Base-by-base conservation (phyloP, 2,113 vertebrate species). In the Carassius gibelio region DNA sequence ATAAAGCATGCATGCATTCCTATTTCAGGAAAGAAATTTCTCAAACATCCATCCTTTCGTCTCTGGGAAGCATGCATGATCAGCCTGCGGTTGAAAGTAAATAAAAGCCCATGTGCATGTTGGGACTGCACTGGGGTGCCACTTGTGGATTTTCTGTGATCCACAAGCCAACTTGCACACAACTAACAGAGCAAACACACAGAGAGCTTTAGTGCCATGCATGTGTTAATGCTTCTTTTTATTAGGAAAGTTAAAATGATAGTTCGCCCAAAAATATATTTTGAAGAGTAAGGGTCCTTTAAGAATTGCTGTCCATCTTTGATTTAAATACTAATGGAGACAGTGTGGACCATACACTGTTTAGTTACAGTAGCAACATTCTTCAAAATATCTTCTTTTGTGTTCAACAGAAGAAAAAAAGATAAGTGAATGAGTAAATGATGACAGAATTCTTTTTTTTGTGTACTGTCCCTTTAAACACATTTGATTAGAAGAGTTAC, bases 21-120 rank as follows among this genome's bases (percentile, higher is more conserved):
- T 17, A 34, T 36, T 38, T 75, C 2, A 30, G 57, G 42, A 48
- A 11, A 75, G 21, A 42, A 62, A 57, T 77, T 69, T 45, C 13
- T 23, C 21, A 23, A 76, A 84, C 26, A 30, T 26, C 61, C 61
- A 26, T 1, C 61, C 61, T 64, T 5, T 11, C 34, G 36, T 71
- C 64, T 15, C 61, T 23, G 42, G 38, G 45, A 23, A 23, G 61
- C 62, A 55, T 76, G 83, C 61, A 72, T 71, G 69, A 74, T 84
- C 14, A 55, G 38, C 13, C 30, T 5, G 19, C 0, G 42, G 23
- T 3, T 23, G 74, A n/a, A 61, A 36, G 59, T 14, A 38, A 64
- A 77, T n/a, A 52, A 59, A 23, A 64, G 72, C 42, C 57, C 38
- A 50, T 62, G 66, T 34, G 52, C 52, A 30, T 19, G 50, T n/a